Percentiles rank a stretch among this genome's conserved stretches.
Evolutionary conservation across 2,888 invertebrate genomes (phyloP).

Genomic region (Neelides folsomi): DNA sequence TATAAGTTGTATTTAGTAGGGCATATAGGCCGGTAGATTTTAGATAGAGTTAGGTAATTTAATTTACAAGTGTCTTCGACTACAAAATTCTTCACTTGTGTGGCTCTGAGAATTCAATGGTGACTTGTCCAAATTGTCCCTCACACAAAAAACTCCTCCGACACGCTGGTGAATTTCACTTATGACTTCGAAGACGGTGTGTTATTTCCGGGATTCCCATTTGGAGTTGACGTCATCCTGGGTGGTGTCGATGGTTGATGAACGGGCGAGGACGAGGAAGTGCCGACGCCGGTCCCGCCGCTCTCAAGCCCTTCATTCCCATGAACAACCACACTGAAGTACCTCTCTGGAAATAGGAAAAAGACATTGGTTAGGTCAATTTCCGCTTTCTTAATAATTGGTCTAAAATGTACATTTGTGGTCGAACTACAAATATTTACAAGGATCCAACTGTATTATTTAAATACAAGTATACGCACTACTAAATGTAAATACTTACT

Average conservation of each 20-base stretch:
- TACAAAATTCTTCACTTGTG: not conserved
- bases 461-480: too few species aligned
- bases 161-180: constrained; percentile 1
- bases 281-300: constrained; percentile 23
- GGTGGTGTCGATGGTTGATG: constrained; percentile 25
- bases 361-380: not conserved
- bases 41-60: too few species aligned
- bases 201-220: constrained; percentile 14
- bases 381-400: not conserved
- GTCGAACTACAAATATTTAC: not conserved
- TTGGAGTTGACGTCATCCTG: constrained; percentile 27
- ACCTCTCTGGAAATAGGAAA: constrained; percentile 40
- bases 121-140: not conserved
- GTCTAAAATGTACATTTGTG: too few species aligned
- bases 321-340: constrained; percentile 46
- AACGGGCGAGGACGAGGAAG: constrained; percentile 29
- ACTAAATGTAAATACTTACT: too few species aligned
- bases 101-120: not conserved
- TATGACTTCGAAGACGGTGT: constrained; percentile 6
- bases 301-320: constrained; percentile 43
- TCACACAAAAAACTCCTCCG: not conserved
- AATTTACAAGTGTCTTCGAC: too few species aligned
- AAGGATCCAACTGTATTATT: not conserved
- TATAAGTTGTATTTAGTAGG: too few species aligned
- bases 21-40: too few species aligned